Evolutionary conservation across 2,888 invertebrate genomes (phyloP).

Genomic region (Plusia festucae): DNA sequence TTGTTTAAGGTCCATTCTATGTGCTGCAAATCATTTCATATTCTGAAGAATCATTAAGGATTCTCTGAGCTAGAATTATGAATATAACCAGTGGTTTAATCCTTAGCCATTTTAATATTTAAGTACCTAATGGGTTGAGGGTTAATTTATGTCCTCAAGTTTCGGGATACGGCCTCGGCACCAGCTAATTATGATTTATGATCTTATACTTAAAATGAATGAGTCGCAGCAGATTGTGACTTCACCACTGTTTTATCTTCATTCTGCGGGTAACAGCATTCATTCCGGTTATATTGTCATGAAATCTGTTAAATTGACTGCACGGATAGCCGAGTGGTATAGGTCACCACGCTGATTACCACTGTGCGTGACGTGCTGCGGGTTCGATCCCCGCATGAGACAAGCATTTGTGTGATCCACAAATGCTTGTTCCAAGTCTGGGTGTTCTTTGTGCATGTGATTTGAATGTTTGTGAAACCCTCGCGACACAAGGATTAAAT

Average conservation of each 20-base stretch:
- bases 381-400: too few species aligned
- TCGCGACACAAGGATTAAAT: too few species aligned
- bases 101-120: constrained; percentile 68
- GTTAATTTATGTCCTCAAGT: constrained; percentile 73
- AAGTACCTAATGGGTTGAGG: constrained; percentile 64
- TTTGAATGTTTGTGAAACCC: too few species aligned
- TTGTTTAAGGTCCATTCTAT: constrained; percentile 17
- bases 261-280: not conserved
- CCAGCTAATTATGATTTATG: constrained; percentile 66
- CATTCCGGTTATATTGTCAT: not conserved
- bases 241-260: constrained; percentile 18
- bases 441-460: too few species aligned
- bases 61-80: constrained; percentile 53
- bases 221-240: constrained; percentile 35
- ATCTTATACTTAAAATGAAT: constrained; percentile 43
- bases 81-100: constrained; percentile 54
- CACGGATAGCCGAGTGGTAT: too few species aligned
- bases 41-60: constrained; percentile 38
- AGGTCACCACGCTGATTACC: too few species aligned
- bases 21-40: constrained; percentile 29
- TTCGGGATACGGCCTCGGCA: constrained; percentile 52
- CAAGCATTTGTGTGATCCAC: too few species aligned
- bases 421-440: too few species aligned
- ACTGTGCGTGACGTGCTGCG: too few species aligned
- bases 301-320: too few species aligned